Evolutionary conservation across 1,140 invertebrate genomes (phyloP).

Genomic region (Panulirus ornatus): DNA sequence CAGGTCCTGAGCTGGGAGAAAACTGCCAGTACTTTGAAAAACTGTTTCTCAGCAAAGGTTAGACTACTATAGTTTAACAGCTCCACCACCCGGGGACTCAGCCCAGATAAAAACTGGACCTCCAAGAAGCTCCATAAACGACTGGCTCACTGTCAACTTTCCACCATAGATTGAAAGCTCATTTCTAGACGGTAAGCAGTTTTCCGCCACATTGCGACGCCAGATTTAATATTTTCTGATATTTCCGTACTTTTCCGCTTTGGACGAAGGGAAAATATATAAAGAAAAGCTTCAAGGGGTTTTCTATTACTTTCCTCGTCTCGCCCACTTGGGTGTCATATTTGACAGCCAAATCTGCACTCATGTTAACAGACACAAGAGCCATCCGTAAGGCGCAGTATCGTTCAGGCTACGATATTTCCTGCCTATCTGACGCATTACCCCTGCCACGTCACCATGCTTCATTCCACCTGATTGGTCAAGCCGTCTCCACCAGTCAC

Average conservation of each 20-base stretch:
- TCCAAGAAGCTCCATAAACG: neutral
- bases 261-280: neutral
- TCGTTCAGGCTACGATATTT: slow-evolving; percentile 28
- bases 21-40: too few species aligned
- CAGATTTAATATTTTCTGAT: neutral
- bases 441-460: slow-evolving; percentile 12
- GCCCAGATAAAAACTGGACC: too few species aligned
- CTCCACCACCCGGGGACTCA: too few species aligned
- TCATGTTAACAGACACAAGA: too few species aligned
- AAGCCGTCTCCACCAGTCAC: slow-evolving; percentile 49
- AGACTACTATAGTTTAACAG: too few species aligned
- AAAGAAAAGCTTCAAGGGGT: neutral
- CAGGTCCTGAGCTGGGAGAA: too few species aligned
- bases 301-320: too few species aligned
- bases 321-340: too few species aligned
- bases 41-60: too few species aligned
- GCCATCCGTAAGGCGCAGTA: neutral
- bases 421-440: slow-evolving; percentile 50
- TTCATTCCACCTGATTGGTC: slow-evolving; percentile 62
- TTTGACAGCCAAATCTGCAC: too few species aligned
- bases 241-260: neutral
- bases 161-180: slow-evolving; percentile 45
- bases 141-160: slow-evolving; percentile 17
- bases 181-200: slow-evolving; percentile 51
- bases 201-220: slow-evolving; percentile 55